Conservation (phyloP, 2,888 invertebrate genomes). For the Alentia gelatinosa region DNA sequence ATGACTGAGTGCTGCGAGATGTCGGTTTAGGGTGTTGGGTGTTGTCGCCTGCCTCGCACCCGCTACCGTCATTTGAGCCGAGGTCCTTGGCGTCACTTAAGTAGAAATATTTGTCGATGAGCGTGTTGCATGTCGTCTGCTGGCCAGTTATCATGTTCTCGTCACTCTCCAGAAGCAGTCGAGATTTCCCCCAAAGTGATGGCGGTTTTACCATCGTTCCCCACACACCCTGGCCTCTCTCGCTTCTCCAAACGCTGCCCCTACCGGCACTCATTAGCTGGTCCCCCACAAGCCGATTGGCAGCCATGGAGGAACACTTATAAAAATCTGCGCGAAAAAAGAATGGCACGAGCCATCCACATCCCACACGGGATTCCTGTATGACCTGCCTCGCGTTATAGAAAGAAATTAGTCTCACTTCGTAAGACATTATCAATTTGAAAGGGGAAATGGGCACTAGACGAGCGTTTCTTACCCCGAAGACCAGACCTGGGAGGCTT, state of each 20-base stretch:
- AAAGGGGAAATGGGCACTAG: neutral
- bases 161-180: neutral
- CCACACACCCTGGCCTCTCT: neutral
- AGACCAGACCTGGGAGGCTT: neutral
- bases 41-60: no score
- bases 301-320: neutral
- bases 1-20: no score
- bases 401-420: neutral
- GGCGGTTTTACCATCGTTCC: neutral
- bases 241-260: neutral
- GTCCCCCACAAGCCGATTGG: neutral
- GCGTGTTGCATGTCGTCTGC: neutral
- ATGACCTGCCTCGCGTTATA: neutral
- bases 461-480: neutral
- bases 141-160: neutral
- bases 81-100: slow-evolving; percentile 1
- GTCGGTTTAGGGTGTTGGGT: no score
- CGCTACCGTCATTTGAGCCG: neutral
- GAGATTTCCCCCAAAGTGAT: neutral
- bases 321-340: neutral
- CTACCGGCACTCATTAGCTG: neutral
- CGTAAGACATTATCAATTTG: neutral
- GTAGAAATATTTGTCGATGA: neutral
- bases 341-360: neutral
- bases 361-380: neutral